phyloP scores from a whole-genome alignment of 2,888 invertebrate species.

The Autographa gamma region DNA sequence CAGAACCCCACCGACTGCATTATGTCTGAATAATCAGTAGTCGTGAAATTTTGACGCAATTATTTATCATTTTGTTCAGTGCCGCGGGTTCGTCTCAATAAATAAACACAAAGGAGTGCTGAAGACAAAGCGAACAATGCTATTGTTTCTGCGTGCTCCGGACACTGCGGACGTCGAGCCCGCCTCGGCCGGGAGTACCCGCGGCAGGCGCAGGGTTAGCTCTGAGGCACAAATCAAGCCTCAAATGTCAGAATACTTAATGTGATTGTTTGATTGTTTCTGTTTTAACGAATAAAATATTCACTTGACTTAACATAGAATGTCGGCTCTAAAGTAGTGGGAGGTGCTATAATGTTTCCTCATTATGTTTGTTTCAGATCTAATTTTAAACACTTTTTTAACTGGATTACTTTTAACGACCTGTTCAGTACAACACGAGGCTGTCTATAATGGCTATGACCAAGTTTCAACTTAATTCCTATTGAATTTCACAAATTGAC shows the following conservation, averaged over 20 bases:
- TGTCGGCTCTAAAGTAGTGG: background rate
- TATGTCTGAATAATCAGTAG: slow-evolving; percentile 56
- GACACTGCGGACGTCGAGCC: slow-evolving; percentile 47
- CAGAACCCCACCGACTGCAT: slow-evolving; percentile 57
- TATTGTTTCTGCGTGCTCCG: slow-evolving; percentile 61
- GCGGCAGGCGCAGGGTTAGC: slow-evolving; percentile 20
- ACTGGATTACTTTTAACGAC: slow-evolving; percentile 18
- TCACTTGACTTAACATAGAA: background rate
- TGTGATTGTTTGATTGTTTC: slow-evolving; percentile 17
- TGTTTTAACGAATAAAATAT: slow-evolving; percentile 8
- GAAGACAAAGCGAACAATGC: slow-evolving; percentile 73
- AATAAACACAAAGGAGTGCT: slow-evolving; percentile 75
- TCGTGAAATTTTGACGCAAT: slow-evolving; percentile 52
- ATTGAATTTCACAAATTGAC: slow-evolving; percentile 12
- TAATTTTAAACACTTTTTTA: slow-evolving; percentile 12
- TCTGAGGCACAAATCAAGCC: slow-evolving; percentile 28
- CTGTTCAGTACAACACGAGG: slow-evolving; percentile 14
- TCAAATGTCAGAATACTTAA: slow-evolving; percentile 19
- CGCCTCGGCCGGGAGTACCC: slow-evolving; percentile 17
- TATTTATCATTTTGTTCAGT: slow-evolving; percentile 61
- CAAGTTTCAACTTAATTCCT: slow-evolving; percentile 8
- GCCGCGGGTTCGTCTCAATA: slow-evolving; percentile 70
- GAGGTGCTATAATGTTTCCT: background rate
- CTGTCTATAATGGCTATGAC: slow-evolving; percentile 19
- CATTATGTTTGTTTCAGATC: slow-evolving; percentile 10